Percentiles rank a stretch among this genome's conserved stretches.
Conservation (phyloP, 2,797 vertebrate species). For the Thripadectes ignobilis region DNA sequence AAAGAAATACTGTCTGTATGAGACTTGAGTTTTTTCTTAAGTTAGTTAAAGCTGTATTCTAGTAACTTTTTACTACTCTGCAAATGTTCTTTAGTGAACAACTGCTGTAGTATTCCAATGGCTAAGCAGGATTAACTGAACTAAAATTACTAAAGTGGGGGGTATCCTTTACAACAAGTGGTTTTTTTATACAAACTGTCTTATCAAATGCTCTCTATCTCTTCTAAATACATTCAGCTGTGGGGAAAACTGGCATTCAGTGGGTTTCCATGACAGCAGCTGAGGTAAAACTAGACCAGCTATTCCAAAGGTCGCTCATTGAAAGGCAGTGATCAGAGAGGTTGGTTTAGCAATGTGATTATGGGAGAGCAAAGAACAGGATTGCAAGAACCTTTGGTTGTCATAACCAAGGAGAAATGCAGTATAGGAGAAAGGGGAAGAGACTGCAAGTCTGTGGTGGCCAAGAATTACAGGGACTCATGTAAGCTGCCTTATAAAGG, state of each 20-base stretch:
- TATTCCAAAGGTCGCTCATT: conserved; percentile 29
- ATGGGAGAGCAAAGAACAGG: not conserved
- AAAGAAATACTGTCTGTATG: not conserved
- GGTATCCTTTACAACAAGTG: not conserved
- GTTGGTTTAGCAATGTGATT: conserved; percentile 20
- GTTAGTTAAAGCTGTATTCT: not conserved
- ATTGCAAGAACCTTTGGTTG: not conserved
- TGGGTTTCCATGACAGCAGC: conserved; percentile 57
- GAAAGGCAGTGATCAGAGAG: conserved; percentile 29
- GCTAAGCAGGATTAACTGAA: not conserved
- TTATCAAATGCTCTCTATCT: not conserved
- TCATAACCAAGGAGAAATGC: not conserved
- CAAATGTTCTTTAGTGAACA: not conserved
- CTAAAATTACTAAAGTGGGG: not conserved
- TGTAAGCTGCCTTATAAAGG: not conserved
- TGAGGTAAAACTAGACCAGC: conserved; percentile 33
- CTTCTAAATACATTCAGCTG: conserved; percentile 11
- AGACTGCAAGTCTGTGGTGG: not conserved
- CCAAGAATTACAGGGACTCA: not conserved
- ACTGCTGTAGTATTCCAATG: not conserved
- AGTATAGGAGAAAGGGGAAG: not conserved
- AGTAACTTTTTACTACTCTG: not conserved
- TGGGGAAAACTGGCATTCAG: conserved; percentile 8
- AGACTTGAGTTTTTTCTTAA: not conserved
- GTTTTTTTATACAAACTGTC: not conserved